Evolutionary conservation across 2,113 vertebrate genomes (phyloP).

Genomic region (Etheostoma spectabile): DNA sequence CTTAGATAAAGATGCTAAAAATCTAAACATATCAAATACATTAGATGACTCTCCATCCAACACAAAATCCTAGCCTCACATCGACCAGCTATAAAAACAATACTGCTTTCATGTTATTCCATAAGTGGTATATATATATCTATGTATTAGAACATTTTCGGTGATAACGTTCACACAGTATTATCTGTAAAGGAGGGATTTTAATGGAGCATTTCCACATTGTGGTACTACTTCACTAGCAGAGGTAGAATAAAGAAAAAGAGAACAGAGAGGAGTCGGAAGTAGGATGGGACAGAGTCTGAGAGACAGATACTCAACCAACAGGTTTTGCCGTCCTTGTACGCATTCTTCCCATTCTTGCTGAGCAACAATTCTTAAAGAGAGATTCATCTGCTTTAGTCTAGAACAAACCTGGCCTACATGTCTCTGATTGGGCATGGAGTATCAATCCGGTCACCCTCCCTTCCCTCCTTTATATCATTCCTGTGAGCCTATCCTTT

Average conservation of each 20-base stretch:
- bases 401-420: slow-evolving; percentile 45
- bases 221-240: background rate
- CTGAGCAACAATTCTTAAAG: slow-evolving; percentile 39
- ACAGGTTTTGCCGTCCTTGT: slow-evolving; percentile 49
- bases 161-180: no score
- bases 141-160: background rate
- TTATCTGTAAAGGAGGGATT: no score
- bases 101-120: background rate
- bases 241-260: background rate
- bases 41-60: background rate
- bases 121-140: background rate
- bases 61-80: background rate
- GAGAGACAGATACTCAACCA: slow-evolving; percentile 33
- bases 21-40: no score
- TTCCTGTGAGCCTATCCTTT: slow-evolving; percentile 3
- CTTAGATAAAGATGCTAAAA: no score
- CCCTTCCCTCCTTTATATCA: background rate
- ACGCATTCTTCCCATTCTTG: slow-evolving; percentile 66
- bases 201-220: background rate
- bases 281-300: background rate
- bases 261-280: background rate
- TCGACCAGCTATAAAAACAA: background rate
- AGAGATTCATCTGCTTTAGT: slow-evolving; percentile 31
- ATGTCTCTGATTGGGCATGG: background rate
- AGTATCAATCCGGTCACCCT: slow-evolving; percentile 15